Percentiles rank a stretch among this genome's conserved stretches.
Evolutionary conservation across 2,888 invertebrate genomes (phyloP).

Genomic region (Operophtera brumata): DNA sequence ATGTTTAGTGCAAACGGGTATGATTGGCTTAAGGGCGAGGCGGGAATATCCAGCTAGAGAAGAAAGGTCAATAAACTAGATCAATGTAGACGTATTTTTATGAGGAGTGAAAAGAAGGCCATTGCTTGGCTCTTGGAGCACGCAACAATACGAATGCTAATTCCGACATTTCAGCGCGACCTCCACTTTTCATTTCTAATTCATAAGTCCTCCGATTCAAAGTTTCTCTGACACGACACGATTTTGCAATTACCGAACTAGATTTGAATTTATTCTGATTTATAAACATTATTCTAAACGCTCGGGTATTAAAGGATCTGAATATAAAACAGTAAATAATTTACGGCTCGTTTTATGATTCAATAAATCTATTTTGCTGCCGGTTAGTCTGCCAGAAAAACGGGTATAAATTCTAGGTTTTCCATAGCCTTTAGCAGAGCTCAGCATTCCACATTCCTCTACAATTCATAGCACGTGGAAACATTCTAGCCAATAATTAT

Average conservation of each 20-base stretch:
- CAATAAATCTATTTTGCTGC: slow-evolving; percentile 23
- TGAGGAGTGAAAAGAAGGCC: slow-evolving; percentile 30
- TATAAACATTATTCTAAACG: slow-evolving; percentile 36
- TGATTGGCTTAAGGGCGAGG: too few relatives aligned
- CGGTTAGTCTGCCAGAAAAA: slow-evolving; percentile 35
- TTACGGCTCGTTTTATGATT: slow-evolving; percentile 25
- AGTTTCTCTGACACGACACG: slow-evolving; percentile 50
- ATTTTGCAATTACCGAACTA: slow-evolving; percentile 51
- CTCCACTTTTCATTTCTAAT: slow-evolving; percentile 61
- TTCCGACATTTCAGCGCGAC: slow-evolving; percentile 59
- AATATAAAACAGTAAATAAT: slow-evolving; percentile 31
- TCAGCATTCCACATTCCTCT: slow-evolving; percentile 54
- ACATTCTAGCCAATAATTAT: slow-evolving; percentile 49
- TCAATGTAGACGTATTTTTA: slow-evolving; percentile 23
- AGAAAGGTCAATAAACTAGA: slow-evolving; percentile 29
- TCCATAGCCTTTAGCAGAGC: slow-evolving; percentile 58
- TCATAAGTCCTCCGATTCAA: slow-evolving; percentile 42
- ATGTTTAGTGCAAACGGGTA: too few relatives aligned
- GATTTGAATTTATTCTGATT: slow-evolving; percentile 45
- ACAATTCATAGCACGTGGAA: slow-evolving; percentile 50
- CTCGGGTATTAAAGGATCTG: slow-evolving; percentile 26
- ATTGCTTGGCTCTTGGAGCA: slow-evolving; percentile 22
- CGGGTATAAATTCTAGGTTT: slow-evolving; percentile 18
- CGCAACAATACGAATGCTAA: slow-evolving; percentile 60
- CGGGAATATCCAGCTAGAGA: slow-evolving; percentile 11